Evolutionary conservation across 2,797 vertebrate genomes (phyloP), one percentile per base, ranked within the genome.

Genomic region (Ataeniobius toweri): DNA sequence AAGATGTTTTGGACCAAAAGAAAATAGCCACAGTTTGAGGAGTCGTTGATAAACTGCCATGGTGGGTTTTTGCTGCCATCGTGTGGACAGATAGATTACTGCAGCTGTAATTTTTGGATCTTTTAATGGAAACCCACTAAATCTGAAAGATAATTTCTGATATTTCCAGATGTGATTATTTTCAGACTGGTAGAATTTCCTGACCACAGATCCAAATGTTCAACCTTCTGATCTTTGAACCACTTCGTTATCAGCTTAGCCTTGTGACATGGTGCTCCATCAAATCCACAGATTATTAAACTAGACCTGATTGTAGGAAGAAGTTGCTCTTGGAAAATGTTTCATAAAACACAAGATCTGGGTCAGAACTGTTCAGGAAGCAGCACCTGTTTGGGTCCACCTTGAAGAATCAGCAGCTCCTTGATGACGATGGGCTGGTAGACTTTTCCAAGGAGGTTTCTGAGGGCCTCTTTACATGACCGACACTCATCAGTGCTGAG

Each of bases 391-490:
- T 94, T 97, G 65, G 96, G 81, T 79, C 95, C 95, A 26, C 97
- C 97, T 89, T 99, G 98, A 73, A 99, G 96, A 53, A 97, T 26
- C 5, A 99, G 94, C 75, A 99, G 95, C 89, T 99, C 97, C 91
- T 94, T 96, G 88, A 99, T 94, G 0, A 96, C 95, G 16, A 97
- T 94, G 0, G 98, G 98, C 77, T 98, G 98, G 91, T 98, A 98
- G 0, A 97, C 96, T 56, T 95, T 96, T 87, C 96, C 95, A 76
- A 99, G 82, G 71, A 98, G 83, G 24, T 84, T 84, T 86, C 71
- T 94, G 48, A 99, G 94, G 16, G 93, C 83, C n/a, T 94, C 86
- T 76, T 79, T 95, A 80, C 96, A 97, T 1, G 9, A 72, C 0
- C 51, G 81, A 65, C 95, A 85, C 84, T 98, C 96, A 0, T 94